Evolutionary conservation across 2,113 vertebrate genomes (phyloP).

Genomic region (Chaetodon trifascialis): DNA sequence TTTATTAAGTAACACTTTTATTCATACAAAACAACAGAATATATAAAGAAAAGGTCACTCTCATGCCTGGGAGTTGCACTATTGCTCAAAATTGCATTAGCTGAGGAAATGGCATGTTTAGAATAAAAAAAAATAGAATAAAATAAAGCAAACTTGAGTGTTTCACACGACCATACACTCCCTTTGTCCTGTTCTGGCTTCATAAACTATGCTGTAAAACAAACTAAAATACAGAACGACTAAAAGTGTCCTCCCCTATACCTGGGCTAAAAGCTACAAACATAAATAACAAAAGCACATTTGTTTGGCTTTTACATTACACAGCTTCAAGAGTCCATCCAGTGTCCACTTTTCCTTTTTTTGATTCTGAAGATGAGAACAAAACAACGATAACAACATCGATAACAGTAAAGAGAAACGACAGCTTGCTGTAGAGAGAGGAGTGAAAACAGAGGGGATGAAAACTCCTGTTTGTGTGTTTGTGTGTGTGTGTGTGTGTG

Average conservation of each 20-base stretch:
- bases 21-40: constrained; percentile 81
- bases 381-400: constrained; percentile 71
- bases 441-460: constrained; percentile 51
- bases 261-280: constrained; percentile 79
- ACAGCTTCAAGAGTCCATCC: constrained; percentile 86
- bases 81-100: constrained; percentile 81
- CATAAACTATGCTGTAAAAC: constrained; percentile 73
- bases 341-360: constrained; percentile 84
- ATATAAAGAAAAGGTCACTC: constrained; percentile 77
- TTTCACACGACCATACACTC: constrained; percentile 68
- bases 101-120: constrained; percentile 78
- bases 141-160: constrained; percentile 57
- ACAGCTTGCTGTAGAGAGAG: constrained; percentile 67
- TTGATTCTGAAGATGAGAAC: constrained; percentile 74
- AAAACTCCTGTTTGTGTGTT: constrained; percentile 51
- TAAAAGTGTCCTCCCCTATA: constrained; percentile 72
- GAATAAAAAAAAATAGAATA: constrained; percentile 52
- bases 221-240: constrained; percentile 67
- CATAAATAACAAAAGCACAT: constrained; percentile 85
- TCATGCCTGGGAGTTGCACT: constrained; percentile 75
- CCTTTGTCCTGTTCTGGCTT: constrained; percentile 76
- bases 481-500: constrained; percentile 35
- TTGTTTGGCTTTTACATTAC: constrained; percentile 84
- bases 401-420: constrained; percentile 66
- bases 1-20: constrained; percentile 78